Conservation (phyloP, 2,888 invertebrate genomes). For the Anorthoa munda region DNA sequence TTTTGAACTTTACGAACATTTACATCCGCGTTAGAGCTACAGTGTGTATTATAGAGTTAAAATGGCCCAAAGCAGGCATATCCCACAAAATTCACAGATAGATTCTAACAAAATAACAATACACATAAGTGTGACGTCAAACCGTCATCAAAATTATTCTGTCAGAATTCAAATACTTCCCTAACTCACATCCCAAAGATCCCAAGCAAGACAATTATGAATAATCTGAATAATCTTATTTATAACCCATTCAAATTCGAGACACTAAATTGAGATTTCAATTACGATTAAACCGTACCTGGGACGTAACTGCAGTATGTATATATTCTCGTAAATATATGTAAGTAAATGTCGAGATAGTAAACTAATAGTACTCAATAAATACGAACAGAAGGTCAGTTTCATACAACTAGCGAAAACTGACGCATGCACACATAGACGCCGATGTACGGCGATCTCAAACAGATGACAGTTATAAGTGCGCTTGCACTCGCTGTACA, state of each 20-base stretch:
- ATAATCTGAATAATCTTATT: conserved; percentile 58
- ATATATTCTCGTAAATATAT: conserved; percentile 32
- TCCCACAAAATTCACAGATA: background rate
- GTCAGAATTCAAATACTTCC: conserved; percentile 14
- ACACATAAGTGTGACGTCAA: conserved; percentile 10
- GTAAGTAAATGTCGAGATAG: conserved; percentile 30
- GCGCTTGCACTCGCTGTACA: background rate
- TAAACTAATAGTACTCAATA: conserved; percentile 32
- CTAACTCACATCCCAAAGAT: conserved; percentile 21
- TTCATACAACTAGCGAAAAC: background rate
- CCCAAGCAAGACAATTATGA: conserved; percentile 47
- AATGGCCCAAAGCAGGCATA: background rate
- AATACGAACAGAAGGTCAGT: conserved; percentile 11
- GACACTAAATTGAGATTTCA: conserved; percentile 61
- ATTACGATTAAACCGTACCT: conserved; percentile 61
- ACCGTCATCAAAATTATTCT: conserved; percentile 21
- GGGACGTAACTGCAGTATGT: conserved; percentile 39
- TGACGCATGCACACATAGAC: background rate
- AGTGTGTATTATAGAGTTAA: background rate
- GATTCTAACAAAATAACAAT: conserved; percentile 8
- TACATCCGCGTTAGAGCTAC: no score
- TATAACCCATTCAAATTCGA: conserved; percentile 60
- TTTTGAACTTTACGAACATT: no score
- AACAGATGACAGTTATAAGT: background rate
- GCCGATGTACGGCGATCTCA: background rate